Conservation (phyloP, 2,888 invertebrate genomes). For the Drosophila phalerata region DNA sequence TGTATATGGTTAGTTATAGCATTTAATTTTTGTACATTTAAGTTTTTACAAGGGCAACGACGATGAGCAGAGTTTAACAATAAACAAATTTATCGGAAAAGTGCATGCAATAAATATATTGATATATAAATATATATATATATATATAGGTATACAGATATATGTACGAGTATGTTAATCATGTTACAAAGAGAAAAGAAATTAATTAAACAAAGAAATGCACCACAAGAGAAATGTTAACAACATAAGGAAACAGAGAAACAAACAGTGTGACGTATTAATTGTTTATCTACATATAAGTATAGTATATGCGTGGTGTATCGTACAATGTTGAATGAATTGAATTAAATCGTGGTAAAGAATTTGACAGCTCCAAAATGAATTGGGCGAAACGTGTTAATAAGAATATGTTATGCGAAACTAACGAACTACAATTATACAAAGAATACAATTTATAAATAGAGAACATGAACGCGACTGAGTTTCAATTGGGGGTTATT, state of each 20-base stretch:
- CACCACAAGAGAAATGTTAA: constrained; percentile 47
- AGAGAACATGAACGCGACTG: constrained; percentile 46
- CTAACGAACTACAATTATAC: constrained; percentile 79
- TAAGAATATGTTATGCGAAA: constrained; percentile 76
- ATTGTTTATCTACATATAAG: constrained; percentile 62
- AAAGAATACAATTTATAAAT: constrained; percentile 79
- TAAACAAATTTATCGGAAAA: constrained; percentile 47
- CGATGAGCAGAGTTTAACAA: constrained; percentile 51
- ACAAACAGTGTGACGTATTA: constrained; percentile 63
- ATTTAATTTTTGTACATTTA: constrained; percentile 77
- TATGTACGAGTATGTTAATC: constrained; percentile 40
- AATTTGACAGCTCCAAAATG: constrained; percentile 46
- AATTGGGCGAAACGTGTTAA: constrained; percentile 42
- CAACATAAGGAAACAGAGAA: constrained; percentile 32
- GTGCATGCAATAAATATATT: constrained; percentile 50
- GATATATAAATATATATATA: constrained; percentile 3
- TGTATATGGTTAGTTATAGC: constrained; percentile 74
- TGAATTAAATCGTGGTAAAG: constrained; percentile 36
- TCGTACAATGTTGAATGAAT: constrained; percentile 29
- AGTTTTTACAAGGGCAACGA: constrained; percentile 70
- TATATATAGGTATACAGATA: constrained; percentile 11
- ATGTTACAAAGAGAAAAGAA: constrained; percentile 45
- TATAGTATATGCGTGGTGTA: constrained; percentile 60
- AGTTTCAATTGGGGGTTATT: constrained; percentile 6
- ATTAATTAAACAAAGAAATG: constrained; percentile 41